phyloP scores from a whole-genome alignment of 2,888 invertebrate species.

The Harpalus rubripes region DNA sequence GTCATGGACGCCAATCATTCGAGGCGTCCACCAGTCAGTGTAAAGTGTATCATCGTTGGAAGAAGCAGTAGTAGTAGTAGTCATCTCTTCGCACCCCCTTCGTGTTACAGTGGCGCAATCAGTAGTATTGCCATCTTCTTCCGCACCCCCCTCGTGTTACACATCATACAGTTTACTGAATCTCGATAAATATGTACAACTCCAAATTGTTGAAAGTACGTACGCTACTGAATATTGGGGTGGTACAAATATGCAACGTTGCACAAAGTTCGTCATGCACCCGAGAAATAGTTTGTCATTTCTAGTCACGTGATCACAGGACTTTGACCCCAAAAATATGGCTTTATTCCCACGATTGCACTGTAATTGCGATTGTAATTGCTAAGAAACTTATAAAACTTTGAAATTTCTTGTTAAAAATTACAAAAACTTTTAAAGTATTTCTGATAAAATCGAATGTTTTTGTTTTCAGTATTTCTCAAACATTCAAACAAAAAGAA shows the following conservation, averaged over 20 bases:
- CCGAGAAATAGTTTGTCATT: conserved; percentile 35
- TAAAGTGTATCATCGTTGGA: too few species aligned
- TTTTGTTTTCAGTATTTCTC: background rate
- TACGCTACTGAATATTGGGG: conserved; percentile 11
- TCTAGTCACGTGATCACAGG: conserved; percentile 44
- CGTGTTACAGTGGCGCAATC: too few species aligned
- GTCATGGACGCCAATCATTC: too few species aligned
- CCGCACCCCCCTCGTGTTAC: too few species aligned
- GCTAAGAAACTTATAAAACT: background rate
- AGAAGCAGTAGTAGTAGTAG: too few species aligned
- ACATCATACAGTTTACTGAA: too few species aligned
- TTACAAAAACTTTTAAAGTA: background rate
- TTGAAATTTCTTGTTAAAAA: conserved; percentile 10
- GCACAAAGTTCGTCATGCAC: conserved; percentile 38
- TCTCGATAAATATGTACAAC: too few species aligned
- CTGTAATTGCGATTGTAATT: conserved; percentile 7
- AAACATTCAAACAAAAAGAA: background rate
- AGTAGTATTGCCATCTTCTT: too few species aligned
- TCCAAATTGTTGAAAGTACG: too few species aligned
- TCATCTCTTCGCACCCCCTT: too few species aligned
- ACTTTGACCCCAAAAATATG: conserved; percentile 43
- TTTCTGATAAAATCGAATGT: background rate
- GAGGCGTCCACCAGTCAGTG: too few species aligned
- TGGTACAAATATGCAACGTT: conserved; percentile 2
- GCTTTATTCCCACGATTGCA: conserved; percentile 37